Base-by-base conservation (phyloP, 2,113 vertebrate species). In the Balaenoptera acutorostrata region DNA sequence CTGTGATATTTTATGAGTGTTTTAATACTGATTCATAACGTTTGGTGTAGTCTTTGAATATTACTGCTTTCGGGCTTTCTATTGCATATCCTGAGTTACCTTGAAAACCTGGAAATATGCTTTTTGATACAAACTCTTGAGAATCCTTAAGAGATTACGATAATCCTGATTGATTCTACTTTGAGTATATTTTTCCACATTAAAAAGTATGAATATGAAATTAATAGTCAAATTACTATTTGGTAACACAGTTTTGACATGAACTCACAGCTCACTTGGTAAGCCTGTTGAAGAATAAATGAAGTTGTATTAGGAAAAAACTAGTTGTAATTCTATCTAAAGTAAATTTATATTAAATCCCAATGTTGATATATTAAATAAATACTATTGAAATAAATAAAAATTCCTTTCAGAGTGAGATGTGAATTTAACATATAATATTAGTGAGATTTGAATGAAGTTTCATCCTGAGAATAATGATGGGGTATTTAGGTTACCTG, bases 171-270 rank as follows among this genome's bases (percentile, higher is more conserved):
- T 72, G 8, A 80, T 78, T 63, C n/a, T 90, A 20, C 66, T 86
- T 86, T 80, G 57, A 95, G 9, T 49, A 11, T 75, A 75, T 59
- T 71, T 85, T 80, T 88, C 86, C 27, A 90, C 21, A 88, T 55
- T 93, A 95, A 85, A 95, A 97, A 87, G 72, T 83, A 27, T 12
- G 8, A 93, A 78, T 92, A 78, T 31, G 63, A 97, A 86, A 68
- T 89, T 64, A 88, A 77, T 81, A 84, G 59, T 91, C 36, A 74
- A 29, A 36, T 61, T 83, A 25, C 8, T 91, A 12, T 63, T 87
- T 78, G 39, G 18, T 88, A 93, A 85, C 88, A 88, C 39, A 78
- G 41, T 78, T 97, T 68, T 87, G 36, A 88, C 39, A 59, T 44
- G 41, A 91, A 89, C 55, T 74, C 93, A 7, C 1, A 95, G 31